These are phyloP conservation scores for Heloderma charlesbogerti DNA, from an alignment of 2,113 vertebrate species.

Conservation along the genomic window DNA sequence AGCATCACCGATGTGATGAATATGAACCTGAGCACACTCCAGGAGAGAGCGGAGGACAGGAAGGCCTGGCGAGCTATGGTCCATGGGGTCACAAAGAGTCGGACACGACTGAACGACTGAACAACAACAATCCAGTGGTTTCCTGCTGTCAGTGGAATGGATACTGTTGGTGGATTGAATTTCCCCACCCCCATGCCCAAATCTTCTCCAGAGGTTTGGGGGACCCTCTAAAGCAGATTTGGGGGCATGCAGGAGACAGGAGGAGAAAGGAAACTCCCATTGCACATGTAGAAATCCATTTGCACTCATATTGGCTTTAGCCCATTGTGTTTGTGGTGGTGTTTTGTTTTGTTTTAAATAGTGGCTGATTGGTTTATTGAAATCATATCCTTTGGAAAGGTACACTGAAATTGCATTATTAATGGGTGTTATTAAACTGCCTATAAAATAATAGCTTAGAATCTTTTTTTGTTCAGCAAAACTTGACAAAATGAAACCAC, in stretches of 20 bases:
- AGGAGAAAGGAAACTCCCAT: not conserved
- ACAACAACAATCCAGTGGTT: no score
- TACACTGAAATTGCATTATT: not conserved
- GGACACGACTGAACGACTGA: no score
- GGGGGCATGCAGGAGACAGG: not conserved
- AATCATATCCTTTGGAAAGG: not conserved
- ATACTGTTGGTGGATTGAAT: no score
- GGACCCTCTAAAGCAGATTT: no score
- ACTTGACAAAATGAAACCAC: conserved; percentile 21
- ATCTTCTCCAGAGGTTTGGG: no score
- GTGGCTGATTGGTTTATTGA: not conserved
- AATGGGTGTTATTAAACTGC: not conserved
- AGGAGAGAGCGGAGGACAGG: no score
- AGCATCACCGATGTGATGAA: no score
- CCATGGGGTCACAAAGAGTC: no score
- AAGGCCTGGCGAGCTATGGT: no score
- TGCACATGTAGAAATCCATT: not conserved
- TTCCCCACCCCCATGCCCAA: no score
- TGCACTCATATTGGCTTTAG: not conserved
- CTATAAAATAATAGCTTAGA: not conserved
- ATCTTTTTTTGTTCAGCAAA: not conserved
- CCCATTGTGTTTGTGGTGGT: not conserved
- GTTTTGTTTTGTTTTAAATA: not conserved
- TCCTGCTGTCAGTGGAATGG: no score
- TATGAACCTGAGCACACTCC: no score